These are phyloP conservation scores for Siderastrea radians DNA, from an alignment of 92 coral and sea anemone species.

Conservation along the genomic window DNA sequence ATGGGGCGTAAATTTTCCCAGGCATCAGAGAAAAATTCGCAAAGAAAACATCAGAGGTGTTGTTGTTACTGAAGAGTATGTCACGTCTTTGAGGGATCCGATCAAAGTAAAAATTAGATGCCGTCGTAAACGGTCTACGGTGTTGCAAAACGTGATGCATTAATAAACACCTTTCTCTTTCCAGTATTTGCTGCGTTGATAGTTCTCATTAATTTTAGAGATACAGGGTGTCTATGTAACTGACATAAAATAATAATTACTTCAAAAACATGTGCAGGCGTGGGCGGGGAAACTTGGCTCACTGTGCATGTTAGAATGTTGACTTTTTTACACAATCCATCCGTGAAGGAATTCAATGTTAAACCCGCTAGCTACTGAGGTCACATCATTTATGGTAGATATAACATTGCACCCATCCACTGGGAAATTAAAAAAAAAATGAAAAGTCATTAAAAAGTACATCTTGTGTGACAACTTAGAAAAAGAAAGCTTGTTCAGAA, in stretches of 20 bases:
- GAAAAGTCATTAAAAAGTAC: too few relatives aligned
- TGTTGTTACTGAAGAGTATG: background rate
- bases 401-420: background rate
- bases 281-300: conserved; percentile 26
- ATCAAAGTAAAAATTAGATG: background rate
- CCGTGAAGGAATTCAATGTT: conserved; percentile 22
- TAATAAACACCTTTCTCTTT: background rate
- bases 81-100: background rate
- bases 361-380: background rate
- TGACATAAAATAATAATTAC: background rate
- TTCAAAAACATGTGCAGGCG: conserved; percentile 9
- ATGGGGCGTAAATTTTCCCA: background rate
- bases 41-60: background rate
- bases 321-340: background rate
- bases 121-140: background rate
- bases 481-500: too few relatives aligned
- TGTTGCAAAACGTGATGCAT: background rate
- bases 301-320: conserved; percentile 17
- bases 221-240: background rate
- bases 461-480: too few relatives aligned
- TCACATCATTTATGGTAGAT: background rate
- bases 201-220: background rate
- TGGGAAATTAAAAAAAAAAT: background rate
- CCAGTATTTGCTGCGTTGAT: background rate
- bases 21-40: background rate